A percentile compares a stretch with the other conserved stretches of the same genome.
These are phyloP conservation scores for Nyctibius bracteatus DNA, from an alignment of 2,113 vertebrate species.

Conservation along the genomic window DNA sequence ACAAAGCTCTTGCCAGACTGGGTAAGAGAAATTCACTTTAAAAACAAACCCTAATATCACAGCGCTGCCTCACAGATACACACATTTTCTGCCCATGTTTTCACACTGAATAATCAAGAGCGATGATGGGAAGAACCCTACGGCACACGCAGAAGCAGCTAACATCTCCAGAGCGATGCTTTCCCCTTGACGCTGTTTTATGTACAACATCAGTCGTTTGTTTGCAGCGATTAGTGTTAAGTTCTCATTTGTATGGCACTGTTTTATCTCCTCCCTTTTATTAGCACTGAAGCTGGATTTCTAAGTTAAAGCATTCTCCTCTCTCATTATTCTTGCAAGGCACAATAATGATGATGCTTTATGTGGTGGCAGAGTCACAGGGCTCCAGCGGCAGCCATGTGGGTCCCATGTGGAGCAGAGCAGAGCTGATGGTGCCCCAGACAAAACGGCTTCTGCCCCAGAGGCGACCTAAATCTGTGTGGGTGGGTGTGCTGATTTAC, in stretches of 20 bases:
- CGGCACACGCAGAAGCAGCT: not conserved
- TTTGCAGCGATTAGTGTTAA: not conserved
- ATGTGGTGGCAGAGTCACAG: not conserved
- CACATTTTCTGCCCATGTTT: not conserved
- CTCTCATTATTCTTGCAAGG: not conserved
- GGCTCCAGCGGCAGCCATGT: accelerated
- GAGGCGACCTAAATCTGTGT: not conserved
- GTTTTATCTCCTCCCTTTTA: not conserved
- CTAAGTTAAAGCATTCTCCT: not conserved
- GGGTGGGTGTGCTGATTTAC: not conserved
- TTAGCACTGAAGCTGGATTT: not conserved
- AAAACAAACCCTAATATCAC: not conserved
- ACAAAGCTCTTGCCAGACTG: not conserved
- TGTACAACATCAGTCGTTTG: not conserved
- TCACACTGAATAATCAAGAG: not conserved
- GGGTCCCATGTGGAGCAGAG: not conserved
- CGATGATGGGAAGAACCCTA: not conserved
- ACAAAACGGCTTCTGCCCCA: not conserved
- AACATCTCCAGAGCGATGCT: not conserved
- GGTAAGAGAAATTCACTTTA: not conserved
- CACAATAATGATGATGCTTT: not conserved
- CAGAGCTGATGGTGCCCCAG: not conserved
- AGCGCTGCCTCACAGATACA: not conserved
- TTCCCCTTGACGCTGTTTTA: not conserved
- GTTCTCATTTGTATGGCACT: not conserved